Evolutionary conservation across 1,140 invertebrate genomes (phyloP).

Genomic region (Muscidifurax raptorellus): DNA sequence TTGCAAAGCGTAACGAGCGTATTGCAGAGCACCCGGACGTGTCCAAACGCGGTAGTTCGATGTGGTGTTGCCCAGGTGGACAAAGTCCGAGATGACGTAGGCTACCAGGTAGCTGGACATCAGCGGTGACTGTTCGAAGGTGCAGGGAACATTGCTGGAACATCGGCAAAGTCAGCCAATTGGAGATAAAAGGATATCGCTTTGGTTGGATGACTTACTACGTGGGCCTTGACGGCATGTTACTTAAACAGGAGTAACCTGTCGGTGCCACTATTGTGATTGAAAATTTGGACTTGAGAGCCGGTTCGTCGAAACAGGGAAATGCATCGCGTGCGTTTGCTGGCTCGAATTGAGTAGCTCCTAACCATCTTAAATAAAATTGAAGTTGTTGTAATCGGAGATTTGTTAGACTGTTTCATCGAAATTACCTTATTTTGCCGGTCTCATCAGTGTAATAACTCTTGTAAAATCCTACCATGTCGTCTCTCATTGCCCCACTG

Average conservation of each 20-base stretch:
- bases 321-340: conserved; percentile 92
- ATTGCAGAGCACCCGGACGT: conserved; percentile 76
- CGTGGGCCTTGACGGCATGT: conserved; percentile 81
- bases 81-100: conserved; percentile 88
- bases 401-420: neutral
- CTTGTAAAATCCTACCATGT: conserved; percentile 80
- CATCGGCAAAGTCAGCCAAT: too few relatives aligned
- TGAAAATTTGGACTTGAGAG: conserved; percentile 89
- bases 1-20: conserved; percentile 76
- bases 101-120: conserved; percentile 95
- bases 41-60: conserved; percentile 81
- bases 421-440: conserved; percentile 77
- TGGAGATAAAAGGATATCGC: too few relatives aligned
- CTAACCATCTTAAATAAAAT: conserved; percentile 82
- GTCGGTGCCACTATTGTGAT: conserved; percentile 81
- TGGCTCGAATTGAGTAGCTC: conserved; percentile 92
- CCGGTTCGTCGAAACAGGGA: conserved; percentile 97
- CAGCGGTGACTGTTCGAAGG: conserved; percentile 80
- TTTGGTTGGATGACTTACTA: neutral
- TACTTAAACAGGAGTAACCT: conserved; percentile 85
- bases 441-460: conserved; percentile 85
- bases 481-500: conserved; percentile 59
- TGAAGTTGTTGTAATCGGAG: neutral
- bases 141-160: conserved; percentile 32
- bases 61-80: conserved; percentile 30